Base-by-base conservation (phyloP, 2,113 vertebrate genomes). In the Silurus glanis region DNA sequence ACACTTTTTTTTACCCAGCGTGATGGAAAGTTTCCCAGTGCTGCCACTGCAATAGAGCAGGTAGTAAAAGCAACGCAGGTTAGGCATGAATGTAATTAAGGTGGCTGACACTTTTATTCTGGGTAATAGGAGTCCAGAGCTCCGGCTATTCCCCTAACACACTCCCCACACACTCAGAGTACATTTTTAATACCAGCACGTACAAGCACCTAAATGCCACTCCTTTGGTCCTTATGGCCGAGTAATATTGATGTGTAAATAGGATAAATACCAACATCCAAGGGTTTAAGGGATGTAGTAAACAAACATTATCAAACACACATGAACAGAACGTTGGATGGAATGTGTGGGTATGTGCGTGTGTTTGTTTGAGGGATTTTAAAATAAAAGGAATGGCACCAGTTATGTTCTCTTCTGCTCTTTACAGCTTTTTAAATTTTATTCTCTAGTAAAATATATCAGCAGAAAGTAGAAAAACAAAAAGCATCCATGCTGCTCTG, bases 241-340 rank as follows among this genome's bases (percentile, higher is more conserved):
- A 95, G 96, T 97, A 97, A 98, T 97, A 97, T 96, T 96, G 95
- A 95, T 97, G 96, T 97, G 96, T 97, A 99, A 99, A 98, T 96
- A 97, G 96, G 96, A 96, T 96, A 98, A 97, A 98, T 97, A 97
- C 95, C 97, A 97, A 96, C 96, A 97, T 96, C 95, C 95, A 95
- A 94, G 95, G 95, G 94, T 95, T 93, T 92, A 92, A 94, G 91
- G 94, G 95, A 93, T 83, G 93, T 93, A 94, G 95, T 95, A 96
- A 96, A 97, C 96, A 96, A 96, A 94, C 91, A 92, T 86, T 86
- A 86, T 82, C 90, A 91, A 93, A 93, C 92, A 91, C 87, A 90
- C 80, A 90, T 91, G 89, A 92, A 59, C 78, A 83, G 67, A 10
- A 25, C 4, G 7, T 61, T 79, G 76, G 51, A 58, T 3, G 37